phyloP scores from a whole-genome alignment of 2,113 vertebrate species.

The Geothlypis trichas region DNA sequence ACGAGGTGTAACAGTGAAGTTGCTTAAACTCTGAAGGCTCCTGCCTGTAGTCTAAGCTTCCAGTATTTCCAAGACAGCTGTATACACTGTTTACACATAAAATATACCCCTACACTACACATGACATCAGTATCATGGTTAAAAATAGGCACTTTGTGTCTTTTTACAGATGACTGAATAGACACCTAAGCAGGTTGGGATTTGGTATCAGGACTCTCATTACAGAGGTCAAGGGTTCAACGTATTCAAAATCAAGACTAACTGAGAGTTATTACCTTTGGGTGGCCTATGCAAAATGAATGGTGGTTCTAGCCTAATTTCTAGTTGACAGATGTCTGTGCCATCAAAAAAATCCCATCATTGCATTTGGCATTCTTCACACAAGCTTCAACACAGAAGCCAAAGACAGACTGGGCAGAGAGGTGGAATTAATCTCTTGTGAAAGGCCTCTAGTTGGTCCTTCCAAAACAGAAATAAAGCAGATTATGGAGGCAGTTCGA shows the following conservation, averaged over 20 bases:
- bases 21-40: not conserved
- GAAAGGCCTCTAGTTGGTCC: not conserved
- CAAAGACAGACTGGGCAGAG: conserved; percentile 21
- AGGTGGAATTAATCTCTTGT: conserved; percentile 42
- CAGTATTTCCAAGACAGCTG: not conserved
- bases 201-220: not conserved
- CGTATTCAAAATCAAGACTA: conserved; percentile 23
- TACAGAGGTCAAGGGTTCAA: not conserved
- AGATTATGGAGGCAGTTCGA: not conserved
- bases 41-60: not conserved
- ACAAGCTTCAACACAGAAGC: not conserved
- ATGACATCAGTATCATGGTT: not conserved
- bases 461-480: conserved; percentile 32
- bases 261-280: conserved; percentile 9
- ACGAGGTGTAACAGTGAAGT: not conserved
- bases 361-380: conserved; percentile 30
- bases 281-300: conserved; percentile 1
- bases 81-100: not conserved
- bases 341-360: conserved; percentile 16
- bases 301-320: conserved; percentile 10
- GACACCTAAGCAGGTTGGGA: not conserved
- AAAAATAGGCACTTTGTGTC: not conserved
- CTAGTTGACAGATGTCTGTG: conserved; percentile 13
- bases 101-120: not conserved
- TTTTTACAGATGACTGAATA: not conserved